phyloP scores from a whole-genome alignment of 2,888 invertebrate species.

The Microchrysa polita region DNA sequence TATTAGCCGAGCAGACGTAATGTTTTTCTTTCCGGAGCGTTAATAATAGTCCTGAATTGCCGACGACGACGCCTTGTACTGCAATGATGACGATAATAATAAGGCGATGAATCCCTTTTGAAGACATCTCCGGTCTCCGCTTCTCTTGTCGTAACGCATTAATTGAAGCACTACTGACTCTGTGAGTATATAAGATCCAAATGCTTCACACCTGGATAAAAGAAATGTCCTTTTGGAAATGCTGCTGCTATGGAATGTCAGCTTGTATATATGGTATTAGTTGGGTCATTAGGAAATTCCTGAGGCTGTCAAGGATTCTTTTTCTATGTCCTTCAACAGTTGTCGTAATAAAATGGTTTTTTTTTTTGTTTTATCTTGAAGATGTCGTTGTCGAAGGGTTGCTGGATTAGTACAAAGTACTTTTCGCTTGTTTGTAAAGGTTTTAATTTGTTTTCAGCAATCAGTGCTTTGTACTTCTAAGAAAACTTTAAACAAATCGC shows the following conservation, averaged over 20 bases:
- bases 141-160: neutral
- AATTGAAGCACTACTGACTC: no score
- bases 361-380: neutral
- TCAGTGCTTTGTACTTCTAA: no score
- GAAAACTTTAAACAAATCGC: no score
- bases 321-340: neutral
- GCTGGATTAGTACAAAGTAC: neutral
- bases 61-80: neutral
- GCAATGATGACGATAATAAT: no score
- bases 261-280: neutral
- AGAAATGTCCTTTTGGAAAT: no score
- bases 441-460: no score
- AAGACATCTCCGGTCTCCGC: neutral
- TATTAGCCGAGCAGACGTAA: slow-evolving; percentile 29
- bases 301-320: slow-evolving; percentile 10
- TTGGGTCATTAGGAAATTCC: slow-evolving; percentile 37
- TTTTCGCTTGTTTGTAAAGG: no score
- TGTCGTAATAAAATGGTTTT: neutral
- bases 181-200: neutral
- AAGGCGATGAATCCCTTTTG: slow-evolving; percentile 23
- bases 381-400: neutral
- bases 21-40: slow-evolving; percentile 1
- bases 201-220: slow-evolving; percentile 17
- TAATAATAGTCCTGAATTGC: neutral
- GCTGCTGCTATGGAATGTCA: slow-evolving; percentile 42